Evolutionary conservation across 2,888 invertebrate genomes (phyloP).

Genomic region (Melieria omissa): DNA sequence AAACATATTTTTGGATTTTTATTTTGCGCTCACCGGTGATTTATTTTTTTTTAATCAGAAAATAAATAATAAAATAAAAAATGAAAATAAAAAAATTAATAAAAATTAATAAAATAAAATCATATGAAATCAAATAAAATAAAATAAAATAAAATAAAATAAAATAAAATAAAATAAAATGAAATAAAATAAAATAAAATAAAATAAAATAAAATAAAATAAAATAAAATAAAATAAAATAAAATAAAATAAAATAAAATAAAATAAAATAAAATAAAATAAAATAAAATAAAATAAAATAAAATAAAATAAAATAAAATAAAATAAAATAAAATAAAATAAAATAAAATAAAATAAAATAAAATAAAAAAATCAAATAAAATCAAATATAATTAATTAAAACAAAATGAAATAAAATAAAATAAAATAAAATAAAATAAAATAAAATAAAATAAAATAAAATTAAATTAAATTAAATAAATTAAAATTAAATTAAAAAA

Average conservation of each 20-base stretch:
- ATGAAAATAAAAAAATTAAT: background rate
- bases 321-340: background rate
- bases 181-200: background rate
- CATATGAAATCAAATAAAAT: background rate
- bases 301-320: background rate
- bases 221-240: background rate
- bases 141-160: background rate
- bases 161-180: background rate
- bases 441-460: background rate
- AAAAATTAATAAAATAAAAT: background rate
- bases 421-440: background rate
- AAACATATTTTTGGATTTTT: too few relatives aligned
- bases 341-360: background rate
- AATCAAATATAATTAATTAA: background rate
- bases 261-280: background rate
- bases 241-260: background rate
- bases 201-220: background rate
- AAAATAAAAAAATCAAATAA: background rate
- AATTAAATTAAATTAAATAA: too few relatives aligned
- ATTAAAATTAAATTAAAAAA: too few relatives aligned
- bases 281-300: background rate
- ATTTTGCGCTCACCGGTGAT: too few relatives aligned
- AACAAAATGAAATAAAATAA: background rate
- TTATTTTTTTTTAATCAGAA: too few relatives aligned
- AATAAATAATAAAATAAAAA: background rate